A percentile compares a stretch with the other conserved stretches of the same genome.
phyloP scores from a whole-genome alignment of 2,888 invertebrate species.

The Empis stercorea region DNA sequence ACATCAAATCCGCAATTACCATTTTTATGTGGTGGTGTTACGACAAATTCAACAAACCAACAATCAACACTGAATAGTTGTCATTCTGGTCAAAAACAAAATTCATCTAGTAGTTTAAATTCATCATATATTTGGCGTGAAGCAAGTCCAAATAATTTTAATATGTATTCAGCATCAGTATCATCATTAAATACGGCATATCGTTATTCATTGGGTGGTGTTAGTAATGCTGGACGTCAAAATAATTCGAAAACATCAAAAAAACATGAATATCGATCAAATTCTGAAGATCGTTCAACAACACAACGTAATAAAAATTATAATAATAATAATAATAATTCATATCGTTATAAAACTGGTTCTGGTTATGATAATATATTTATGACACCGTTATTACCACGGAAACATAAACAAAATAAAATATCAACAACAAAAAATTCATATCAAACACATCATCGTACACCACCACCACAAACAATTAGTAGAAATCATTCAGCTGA shows the following conservation, averaged over 20 bases:
- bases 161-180: conserved; percentile 35
- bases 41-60: conserved; percentile 13
- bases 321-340: not conserved
- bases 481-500: conserved; percentile 20
- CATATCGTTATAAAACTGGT: conserved; percentile 29
- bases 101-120: conserved; percentile 33
- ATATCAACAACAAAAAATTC: conserved; percentile 16
- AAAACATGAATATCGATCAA: conserved; percentile 10
- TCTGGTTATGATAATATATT: conserved; percentile 35
- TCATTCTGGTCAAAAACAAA: conserved; percentile 19
- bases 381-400: conserved; percentile 32
- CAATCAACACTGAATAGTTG: not conserved
- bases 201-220: conserved; percentile 22
- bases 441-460: conserved; percentile 16
- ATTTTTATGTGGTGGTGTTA: conserved; percentile 24
- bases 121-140: conserved; percentile 38
- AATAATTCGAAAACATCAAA: not conserved
- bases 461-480: conserved; percentile 11
- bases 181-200: conserved; percentile 31
- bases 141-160: conserved; percentile 36
- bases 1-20: conserved; percentile 38
- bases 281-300: conserved; percentile 13
- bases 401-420: conserved; percentile 25
- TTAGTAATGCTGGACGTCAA: conserved; percentile 1
- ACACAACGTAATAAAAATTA: not conserved